Evolutionary conservation across 2,113 vertebrate species (phyloP).

Genomic region (Pogona vitticeps): DNA sequence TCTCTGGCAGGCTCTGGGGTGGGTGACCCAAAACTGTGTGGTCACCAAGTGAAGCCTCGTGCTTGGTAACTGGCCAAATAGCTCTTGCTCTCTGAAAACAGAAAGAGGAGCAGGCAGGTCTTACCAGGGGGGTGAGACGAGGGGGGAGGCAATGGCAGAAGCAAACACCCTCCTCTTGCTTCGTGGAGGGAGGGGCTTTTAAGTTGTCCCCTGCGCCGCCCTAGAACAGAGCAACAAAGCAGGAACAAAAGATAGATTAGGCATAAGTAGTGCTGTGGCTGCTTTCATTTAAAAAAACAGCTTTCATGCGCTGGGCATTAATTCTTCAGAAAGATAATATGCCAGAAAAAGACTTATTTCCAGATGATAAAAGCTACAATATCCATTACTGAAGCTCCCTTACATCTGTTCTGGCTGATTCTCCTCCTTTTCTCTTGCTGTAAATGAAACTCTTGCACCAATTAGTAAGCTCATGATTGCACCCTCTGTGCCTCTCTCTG

Average conservation of each 20-base stretch:
- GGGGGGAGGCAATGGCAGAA: background rate
- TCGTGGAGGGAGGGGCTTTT: background rate
- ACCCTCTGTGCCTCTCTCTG: background rate
- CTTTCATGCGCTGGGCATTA: background rate
- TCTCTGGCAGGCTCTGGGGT: fast-evolving
- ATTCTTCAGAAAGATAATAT: conserved; percentile 13
- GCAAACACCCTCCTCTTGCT: background rate
- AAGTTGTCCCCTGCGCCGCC: background rate
- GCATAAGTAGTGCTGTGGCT: background rate
- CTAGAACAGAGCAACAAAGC: background rate
- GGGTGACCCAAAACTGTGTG: background rate
- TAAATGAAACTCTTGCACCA: conserved; percentile 33
- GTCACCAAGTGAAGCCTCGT: background rate
- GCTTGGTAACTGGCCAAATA: background rate
- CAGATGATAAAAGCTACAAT: conserved; percentile 32
- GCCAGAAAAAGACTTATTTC: conserved; percentile 24
- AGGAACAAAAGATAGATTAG: background rate
- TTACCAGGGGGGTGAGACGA: background rate
- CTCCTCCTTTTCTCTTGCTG: background rate
- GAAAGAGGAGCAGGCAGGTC: background rate
- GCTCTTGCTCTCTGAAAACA: background rate
- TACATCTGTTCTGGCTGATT: conserved; percentile 5
- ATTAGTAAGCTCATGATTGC: background rate
- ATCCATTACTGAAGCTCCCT: background rate
- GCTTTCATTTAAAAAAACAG: background rate